phyloP scores from a whole-genome alignment of 2,888 invertebrate genomes.

The Pyrrhosoma nymphula region DNA sequence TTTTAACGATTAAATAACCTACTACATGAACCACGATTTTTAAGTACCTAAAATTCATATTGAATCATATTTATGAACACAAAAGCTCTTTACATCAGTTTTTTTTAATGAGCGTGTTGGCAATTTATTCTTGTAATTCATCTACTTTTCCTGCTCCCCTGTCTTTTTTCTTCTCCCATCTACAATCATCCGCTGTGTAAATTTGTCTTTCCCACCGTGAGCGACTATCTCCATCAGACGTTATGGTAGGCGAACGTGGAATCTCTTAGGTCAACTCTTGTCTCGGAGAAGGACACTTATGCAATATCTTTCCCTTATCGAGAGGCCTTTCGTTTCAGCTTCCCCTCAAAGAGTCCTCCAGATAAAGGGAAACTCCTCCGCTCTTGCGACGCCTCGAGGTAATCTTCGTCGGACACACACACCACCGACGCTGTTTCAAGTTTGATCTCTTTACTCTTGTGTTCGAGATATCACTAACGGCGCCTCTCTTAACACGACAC shows the following conservation, averaged over 20 bases:
- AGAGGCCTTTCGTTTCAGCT: neutral
- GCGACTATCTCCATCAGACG: neutral
- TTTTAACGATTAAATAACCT: no score
- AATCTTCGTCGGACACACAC: neutral
- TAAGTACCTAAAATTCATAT: no score
- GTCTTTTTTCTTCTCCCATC: neutral
- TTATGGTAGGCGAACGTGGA: neutral
- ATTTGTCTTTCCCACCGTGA: conserved; percentile 6
- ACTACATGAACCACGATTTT: no score
- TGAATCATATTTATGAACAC: no score
- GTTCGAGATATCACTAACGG: neutral
- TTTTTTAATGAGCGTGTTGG: neutral
- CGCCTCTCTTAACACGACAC: neutral
- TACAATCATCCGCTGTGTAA: neutral
- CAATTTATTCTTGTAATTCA: neutral
- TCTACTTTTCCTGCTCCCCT: neutral
- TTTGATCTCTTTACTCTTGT: neutral
- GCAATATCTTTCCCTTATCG: neutral
- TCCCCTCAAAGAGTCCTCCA: neutral
- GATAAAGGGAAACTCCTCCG: neutral
- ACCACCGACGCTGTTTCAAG: neutral
- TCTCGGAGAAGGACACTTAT: neutral
- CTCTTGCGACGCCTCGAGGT: neutral
- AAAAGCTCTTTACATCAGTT: no score
- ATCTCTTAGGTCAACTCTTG: neutral